Evolutionary conservation across 1,140 invertebrate genomes (phyloP).

Genomic region (Protaetia brevitarsis): DNA sequence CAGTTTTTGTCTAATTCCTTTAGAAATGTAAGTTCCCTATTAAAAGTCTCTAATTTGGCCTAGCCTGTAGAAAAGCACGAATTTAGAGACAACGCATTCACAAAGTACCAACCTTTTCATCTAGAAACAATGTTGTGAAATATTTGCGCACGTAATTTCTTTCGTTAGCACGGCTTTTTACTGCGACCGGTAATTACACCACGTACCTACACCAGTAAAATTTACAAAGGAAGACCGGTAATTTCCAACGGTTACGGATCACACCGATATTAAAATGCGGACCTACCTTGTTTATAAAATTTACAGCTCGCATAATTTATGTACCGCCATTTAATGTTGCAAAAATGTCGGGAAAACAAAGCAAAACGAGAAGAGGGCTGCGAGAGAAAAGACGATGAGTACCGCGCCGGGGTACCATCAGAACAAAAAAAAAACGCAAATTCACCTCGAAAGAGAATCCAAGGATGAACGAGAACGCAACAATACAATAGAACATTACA

Average conservation of each 20-base stretch:
- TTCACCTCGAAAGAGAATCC: no score
- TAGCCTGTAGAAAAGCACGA: no score
- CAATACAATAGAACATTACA: background rate
- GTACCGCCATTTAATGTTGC: constrained; percentile 1
- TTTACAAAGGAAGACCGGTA: constrained; percentile 7
- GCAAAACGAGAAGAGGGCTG: background rate
- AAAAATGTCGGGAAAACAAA: background rate
- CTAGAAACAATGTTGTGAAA: background rate
- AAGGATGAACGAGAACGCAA: background rate
- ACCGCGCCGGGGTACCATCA: background rate
- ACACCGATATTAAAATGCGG: constrained; percentile 10
- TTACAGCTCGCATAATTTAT: constrained; percentile 16
- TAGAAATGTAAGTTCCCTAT: no score
- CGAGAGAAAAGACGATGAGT: background rate
- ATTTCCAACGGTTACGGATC: constrained; percentile 12
- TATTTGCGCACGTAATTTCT: background rate
- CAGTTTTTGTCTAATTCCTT: no score
- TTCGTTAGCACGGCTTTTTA: background rate
- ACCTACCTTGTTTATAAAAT: constrained; percentile 5
- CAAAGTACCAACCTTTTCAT: background rate
- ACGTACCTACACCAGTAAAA: constrained; percentile 6
- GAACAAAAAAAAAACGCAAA: background rate
- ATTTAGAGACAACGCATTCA: background rate
- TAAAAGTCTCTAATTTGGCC: no score
- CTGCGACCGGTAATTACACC: constrained; percentile 1